phyloP scores from a whole-genome alignment of 2,113 vertebrate genomes.

The Leptobrachium leishanense region DNA sequence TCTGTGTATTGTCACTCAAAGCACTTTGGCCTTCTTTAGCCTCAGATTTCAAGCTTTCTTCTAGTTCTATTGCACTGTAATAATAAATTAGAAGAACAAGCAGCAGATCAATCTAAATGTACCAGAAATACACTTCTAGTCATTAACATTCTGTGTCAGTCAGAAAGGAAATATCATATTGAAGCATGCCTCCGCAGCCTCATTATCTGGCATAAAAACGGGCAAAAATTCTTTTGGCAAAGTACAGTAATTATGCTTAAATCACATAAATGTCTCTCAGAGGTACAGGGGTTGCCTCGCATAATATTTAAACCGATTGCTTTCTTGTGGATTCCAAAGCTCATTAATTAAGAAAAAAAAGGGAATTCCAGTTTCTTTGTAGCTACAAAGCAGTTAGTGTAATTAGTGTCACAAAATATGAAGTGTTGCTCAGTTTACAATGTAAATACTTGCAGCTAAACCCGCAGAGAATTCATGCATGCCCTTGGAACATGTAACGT shows the following conservation, averaged over 20 bases:
- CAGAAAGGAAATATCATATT: not conserved
- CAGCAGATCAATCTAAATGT: not conserved
- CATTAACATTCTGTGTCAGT: slow-evolving; percentile 6
- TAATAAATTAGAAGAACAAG: not conserved
- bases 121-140: not conserved
- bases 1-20: no score
- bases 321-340: slow-evolving; percentile 46
- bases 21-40: no score
- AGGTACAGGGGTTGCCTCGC: slow-evolving; percentile 35
- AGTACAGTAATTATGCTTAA: slow-evolving; percentile 38
- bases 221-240: slow-evolving; percentile 36
- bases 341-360: slow-evolving; percentile 38
- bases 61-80: not conserved
- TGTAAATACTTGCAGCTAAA: slow-evolving; percentile 49
- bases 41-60: no score
- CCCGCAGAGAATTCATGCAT: slow-evolving; percentile 39
- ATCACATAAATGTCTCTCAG: slow-evolving; percentile 41
- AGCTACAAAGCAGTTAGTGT: slow-evolving; percentile 48
- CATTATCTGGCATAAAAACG: slow-evolving; percentile 34
- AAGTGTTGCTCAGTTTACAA: slow-evolving; percentile 50
- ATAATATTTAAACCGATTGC: slow-evolving; percentile 36
- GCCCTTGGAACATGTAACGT: slow-evolving; percentile 41
- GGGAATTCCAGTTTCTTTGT: slow-evolving; percentile 47
- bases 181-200: slow-evolving; percentile 27
- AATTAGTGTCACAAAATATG: slow-evolving; percentile 49